A percentile compares a stretch with the other conserved stretches of the same genome.
phyloP scores from a whole-genome alignment of 2,888 invertebrate species.

The Cyclophora punctaria region DNA sequence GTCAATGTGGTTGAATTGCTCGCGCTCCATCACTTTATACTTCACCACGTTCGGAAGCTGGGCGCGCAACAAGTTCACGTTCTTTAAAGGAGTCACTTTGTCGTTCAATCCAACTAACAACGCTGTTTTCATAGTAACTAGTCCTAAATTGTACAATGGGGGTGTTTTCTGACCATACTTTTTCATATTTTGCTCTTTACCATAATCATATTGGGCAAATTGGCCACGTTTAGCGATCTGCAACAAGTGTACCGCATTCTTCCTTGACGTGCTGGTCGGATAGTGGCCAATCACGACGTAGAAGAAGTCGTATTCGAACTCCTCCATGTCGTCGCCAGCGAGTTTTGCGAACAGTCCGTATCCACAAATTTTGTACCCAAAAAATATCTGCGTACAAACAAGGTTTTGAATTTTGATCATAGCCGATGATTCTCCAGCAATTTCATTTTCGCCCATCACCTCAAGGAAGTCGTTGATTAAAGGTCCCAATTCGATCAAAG shows the following conservation, averaged over 20 bases:
- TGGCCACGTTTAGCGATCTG: slow-evolving; percentile 5
- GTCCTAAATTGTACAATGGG: slow-evolving; percentile 10
- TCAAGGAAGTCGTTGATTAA: slow-evolving; percentile 3
- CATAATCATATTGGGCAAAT: slow-evolving; percentile 11
- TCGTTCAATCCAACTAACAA: slow-evolving; percentile 70
- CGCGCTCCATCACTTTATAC: slow-evolving; percentile 23
- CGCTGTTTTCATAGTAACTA: slow-evolving; percentile 29
- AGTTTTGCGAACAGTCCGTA: slow-evolving; percentile 5
- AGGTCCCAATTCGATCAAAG: slow-evolving; percentile 2
- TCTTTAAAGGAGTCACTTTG: slow-evolving; percentile 47
- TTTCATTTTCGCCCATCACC: slow-evolving; percentile 7
- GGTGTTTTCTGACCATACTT: slow-evolving; percentile 4
- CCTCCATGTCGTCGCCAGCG: slow-evolving; percentile 64
- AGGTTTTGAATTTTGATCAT: neutral
- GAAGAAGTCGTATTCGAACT: slow-evolving; percentile 64
- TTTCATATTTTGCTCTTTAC: slow-evolving; percentile 3
- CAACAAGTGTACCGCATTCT: slow-evolving; percentile 25
- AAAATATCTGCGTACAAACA: slow-evolving; percentile 2
- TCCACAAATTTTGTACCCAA: slow-evolving; percentile 12
- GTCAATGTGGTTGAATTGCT: slow-evolving; percentile 34
- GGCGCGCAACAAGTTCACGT: slow-evolving; percentile 17
- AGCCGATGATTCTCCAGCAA: slow-evolving; percentile 6
- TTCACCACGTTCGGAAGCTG: slow-evolving; percentile 29
- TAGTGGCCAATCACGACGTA: slow-evolving; percentile 25
- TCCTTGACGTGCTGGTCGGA: slow-evolving; percentile 29